Base-by-base conservation (phyloP, 2,113 vertebrate genomes). In the Aphyosemion australe region DNA sequence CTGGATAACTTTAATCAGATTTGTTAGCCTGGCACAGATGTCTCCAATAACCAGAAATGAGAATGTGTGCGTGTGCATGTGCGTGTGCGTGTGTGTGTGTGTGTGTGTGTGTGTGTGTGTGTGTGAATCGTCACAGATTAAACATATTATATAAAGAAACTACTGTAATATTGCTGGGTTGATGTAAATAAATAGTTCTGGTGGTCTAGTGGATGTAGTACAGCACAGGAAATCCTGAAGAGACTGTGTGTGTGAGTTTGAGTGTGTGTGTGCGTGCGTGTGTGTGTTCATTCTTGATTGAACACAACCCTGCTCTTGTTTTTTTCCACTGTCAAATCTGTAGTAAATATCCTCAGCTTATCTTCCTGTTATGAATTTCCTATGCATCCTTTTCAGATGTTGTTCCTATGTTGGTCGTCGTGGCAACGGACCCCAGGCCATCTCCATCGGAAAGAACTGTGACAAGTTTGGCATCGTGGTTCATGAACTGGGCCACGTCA, bases 401-500 rank as follows among this genome's bases (percentile, higher is more conserved):
- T 99, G 97, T 79, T 98, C 97, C 68, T 99, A 98, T 20, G 97
- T 99, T 71, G 97, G 97, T 74, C 94, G 97, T 61, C 93, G 97
- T 57, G 97, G 97, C 69, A 99, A 99, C 62, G 97, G 97, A 71
- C 97, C 97, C 69, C 97, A 99, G 74, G 97, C 97, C 46, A 99
- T 99, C 79, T 99, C 97, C 79, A 98, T 99, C n/a, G 97, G 97
- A 67, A 99, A 99, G 88, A 99, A 99, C 90, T 99, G 97, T 76
- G 97, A 99, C 93, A 99, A 99, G 90, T 99, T 99, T 89, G 97
- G 97, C 83, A 99, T 99, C 42, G 97, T 98, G 65, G 97, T 99
- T 62, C 97, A 99, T 46, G 97, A 99, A 77, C 65, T 99, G 76
- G 97, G 97, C 15, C 97, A 99, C 1, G 97, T 99, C 60, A 97